Conservation (phyloP, 2,888 invertebrate genomes). For the Schrankia costaestrigalis region DNA sequence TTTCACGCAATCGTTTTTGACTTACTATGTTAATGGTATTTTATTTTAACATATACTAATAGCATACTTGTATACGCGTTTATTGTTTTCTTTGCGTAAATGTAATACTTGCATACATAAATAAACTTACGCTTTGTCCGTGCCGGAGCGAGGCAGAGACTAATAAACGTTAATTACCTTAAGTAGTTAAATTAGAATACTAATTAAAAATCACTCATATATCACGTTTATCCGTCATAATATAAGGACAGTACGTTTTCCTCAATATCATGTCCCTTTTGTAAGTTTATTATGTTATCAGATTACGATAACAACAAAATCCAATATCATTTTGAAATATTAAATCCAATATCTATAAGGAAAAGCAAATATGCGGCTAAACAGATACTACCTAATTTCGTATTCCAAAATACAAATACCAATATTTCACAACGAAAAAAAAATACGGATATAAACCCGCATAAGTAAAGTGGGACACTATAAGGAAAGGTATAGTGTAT, state of each 20-base stretch:
- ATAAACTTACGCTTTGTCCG: no score
- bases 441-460: slow-evolving; percentile 1
- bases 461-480: slow-evolving; percentile 22
- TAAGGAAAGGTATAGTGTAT: slow-evolving; percentile 20
- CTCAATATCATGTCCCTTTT: no score
- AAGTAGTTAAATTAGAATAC: no score
- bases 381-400: slow-evolving; percentile 6
- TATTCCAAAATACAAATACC: slow-evolving; percentile 4
- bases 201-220: no score
- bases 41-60: slow-evolving; percentile 1
- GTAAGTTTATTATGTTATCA: no score
- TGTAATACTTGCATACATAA: no score
- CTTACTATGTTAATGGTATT: slow-evolving; percentile 11
- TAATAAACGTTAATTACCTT: no score
- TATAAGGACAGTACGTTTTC: no score
- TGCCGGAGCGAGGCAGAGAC: no score
- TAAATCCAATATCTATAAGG: slow-evolving; percentile 3
- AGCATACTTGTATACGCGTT: neutral
- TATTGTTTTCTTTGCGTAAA: no score
- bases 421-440: slow-evolving; percentile 9
- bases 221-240: no score
- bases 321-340: neutral
- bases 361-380: slow-evolving; percentile 1
- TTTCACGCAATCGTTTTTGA: slow-evolving; percentile 17
- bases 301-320: neutral